Base-by-base conservation (phyloP, 2,888 invertebrate genomes). In the Nomada flava region DNA sequence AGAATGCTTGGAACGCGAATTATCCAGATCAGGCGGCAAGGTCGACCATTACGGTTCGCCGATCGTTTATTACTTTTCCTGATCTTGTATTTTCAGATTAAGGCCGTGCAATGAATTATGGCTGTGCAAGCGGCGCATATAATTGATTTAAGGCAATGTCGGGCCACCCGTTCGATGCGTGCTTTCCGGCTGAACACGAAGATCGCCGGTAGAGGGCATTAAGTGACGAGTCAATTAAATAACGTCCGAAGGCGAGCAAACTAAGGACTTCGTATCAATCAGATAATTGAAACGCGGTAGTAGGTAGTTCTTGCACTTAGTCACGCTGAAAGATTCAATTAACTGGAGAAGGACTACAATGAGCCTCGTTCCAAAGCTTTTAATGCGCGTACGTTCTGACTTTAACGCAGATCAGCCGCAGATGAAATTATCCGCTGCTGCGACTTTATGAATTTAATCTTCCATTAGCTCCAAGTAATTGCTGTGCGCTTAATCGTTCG, bases 1-100 rank as follows among this genome's bases (percentile, higher is more conserved):
- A 76, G 87, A 85, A 80, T 74, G 72, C 71, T 13, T 20, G 76
- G 79, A 75, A 65, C 65, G 78, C 69, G 64, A 85, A 59, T 63
- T 86, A 86, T 79, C 79, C 80, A 80, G 87, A 84, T 87, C 74
- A 57, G 47, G 20, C 44, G 55, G 55, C 87, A 86, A 88, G 82
- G 82, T 63, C 67, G 67, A 65, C 65, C 60, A 67, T 79, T 82
- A 74, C 72, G 44, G 60, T 67, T 18, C 50, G 36, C 57, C 57
- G 68, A 74, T 83, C 71, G 72, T 62, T 79, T 72, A 79, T 83
- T 77, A 75, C 68, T 83, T 79, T 79, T 73, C 79, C 79, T 86
- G 76, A 70, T 74, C 73, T 75, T 82, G 80, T 74, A 79, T 74
- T 82, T 82, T 79, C 44, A 82, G 82, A 82, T 82, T 82, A 64